These are phyloP conservation scores for Apis cerana DNA, from an alignment of 1,140 invertebrate genomes.

Conservation along the genomic window DNA sequence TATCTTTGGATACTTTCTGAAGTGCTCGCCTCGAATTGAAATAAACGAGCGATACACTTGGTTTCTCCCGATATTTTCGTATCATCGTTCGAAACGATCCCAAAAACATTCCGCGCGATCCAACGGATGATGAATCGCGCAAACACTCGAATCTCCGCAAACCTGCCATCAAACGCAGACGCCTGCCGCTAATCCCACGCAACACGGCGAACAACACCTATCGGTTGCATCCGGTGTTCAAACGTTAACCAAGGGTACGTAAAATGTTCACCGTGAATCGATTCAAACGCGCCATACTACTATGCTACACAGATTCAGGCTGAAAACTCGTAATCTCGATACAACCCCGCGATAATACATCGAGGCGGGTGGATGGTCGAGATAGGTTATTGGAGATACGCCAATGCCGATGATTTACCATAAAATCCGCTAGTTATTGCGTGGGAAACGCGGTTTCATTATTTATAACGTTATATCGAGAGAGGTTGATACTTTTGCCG, in stretches of 20 bases:
- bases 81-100: too few relatives aligned
- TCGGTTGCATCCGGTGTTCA: background rate
- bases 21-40: too few relatives aligned
- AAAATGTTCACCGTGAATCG: background rate
- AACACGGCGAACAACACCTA: too few relatives aligned
- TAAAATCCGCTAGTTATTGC: conserved; percentile 70
- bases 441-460: conserved; percentile 67
- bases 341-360: conserved; percentile 32
- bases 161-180: too few relatives aligned
- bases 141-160: too few relatives aligned
- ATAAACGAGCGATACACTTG: too few relatives aligned
- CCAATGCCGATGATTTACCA: conserved; percentile 76
- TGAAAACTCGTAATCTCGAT: conserved; percentile 32
- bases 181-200: too few relatives aligned
- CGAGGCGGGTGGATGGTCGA: conserved; percentile 13
- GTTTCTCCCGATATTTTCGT: background rate
- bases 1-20: too few relatives aligned
- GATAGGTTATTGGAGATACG: conserved; percentile 64
- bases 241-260: background rate
- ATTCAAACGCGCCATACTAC: background rate
- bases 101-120: background rate
- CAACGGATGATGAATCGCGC: background rate
- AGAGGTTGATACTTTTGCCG: conserved; percentile 42
- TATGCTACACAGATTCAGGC: too few relatives aligned
- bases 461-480: conserved; percentile 67